Conservation (phyloP, 2,888 invertebrate genomes). For the Athetis lepigone region DNA sequence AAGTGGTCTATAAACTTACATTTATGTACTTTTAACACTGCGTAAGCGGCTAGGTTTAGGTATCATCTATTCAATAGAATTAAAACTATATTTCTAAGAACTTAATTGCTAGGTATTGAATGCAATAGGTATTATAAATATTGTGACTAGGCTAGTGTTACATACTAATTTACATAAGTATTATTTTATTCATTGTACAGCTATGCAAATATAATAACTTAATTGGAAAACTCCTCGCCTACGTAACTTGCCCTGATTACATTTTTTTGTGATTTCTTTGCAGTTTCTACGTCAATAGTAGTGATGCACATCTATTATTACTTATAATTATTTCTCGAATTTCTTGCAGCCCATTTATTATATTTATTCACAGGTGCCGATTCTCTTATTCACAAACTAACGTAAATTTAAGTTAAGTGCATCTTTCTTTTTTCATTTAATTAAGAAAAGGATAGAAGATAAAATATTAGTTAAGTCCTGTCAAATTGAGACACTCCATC, state of each 20-base stretch:
- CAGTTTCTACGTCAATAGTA: constrained; percentile 27
- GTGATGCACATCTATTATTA: constrained; percentile 8
- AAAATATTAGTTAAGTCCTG: too few species aligned
- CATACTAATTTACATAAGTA: constrained; percentile 50
- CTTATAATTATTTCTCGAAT: neutral
- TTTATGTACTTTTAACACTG: neutral
- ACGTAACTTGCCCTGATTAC: constrained; percentile 16
- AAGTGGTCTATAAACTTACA: too few species aligned
- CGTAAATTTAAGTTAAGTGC: too few species aligned
- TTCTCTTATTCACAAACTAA: too few species aligned
- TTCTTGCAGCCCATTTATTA: constrained; percentile 1
- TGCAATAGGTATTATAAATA: constrained; percentile 45
- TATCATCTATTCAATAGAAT: constrained; percentile 31
- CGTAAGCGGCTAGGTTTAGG: neutral
- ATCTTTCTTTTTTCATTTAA: too few species aligned
- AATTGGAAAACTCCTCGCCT: constrained; percentile 34
- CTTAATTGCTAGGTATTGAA: constrained; percentile 39
- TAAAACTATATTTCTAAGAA: constrained; percentile 39
- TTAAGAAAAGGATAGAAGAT: too few species aligned
- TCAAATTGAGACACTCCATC: too few species aligned
- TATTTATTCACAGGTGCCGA: too few species aligned
- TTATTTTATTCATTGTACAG: constrained; percentile 46
- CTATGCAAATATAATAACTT: constrained; percentile 59
- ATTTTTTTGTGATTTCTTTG: constrained; percentile 55
- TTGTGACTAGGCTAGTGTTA: constrained; percentile 42